Evolutionary conservation across 2,113 vertebrate species (phyloP), one percentile per base, ranked within the genome.

Genomic region (Sinosuthora webbiana): DNA sequence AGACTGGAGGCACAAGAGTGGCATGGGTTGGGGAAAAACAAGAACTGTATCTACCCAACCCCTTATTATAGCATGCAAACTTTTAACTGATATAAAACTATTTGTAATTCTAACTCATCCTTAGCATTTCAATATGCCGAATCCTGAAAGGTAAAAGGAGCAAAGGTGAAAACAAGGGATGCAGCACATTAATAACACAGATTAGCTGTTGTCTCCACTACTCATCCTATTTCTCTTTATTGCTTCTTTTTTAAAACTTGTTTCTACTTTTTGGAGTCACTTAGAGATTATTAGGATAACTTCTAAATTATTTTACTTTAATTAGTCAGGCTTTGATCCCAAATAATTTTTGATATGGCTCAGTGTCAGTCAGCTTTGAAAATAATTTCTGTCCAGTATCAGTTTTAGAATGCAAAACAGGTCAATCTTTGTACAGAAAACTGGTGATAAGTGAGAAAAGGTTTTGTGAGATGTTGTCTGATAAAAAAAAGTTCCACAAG

Each of bases 401-500:
- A 56, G 10, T 89, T 89, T 84, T 92, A 93, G 86, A 95, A 85
- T 47, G 44, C n/a, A 60, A 71, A 96, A 37, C 7, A 86, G 45
- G 22, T 70, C 25, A 76, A 31, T n/a, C 52, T 94, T 90, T 53
- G 57, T 85, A 59, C 14, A 71, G 19, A 27, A 81, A 47, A 68
- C 22, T 57, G 63, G 13, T 65, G 30, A 56, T 56, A 74, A 23
- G 64, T 64, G 22, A 62, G 4, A 11, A 57, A 91, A 85, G 8
- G 20, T 65, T 94, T 83, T 85, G 17, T 79, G 85, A 80, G 45
- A 95, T 23, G 11, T 57, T 93, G 24, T 87, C 45, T 74, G 63
- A 71, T 49, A 80, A 87, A 37, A 89, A 97, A 96, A 53, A 89
- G 19, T 93, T 93, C 28, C 33, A 88, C 27, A 84, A 52, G 74